Base-by-base conservation (phyloP, 2,888 invertebrate species). In the Sphecodes monilicornis region DNA sequence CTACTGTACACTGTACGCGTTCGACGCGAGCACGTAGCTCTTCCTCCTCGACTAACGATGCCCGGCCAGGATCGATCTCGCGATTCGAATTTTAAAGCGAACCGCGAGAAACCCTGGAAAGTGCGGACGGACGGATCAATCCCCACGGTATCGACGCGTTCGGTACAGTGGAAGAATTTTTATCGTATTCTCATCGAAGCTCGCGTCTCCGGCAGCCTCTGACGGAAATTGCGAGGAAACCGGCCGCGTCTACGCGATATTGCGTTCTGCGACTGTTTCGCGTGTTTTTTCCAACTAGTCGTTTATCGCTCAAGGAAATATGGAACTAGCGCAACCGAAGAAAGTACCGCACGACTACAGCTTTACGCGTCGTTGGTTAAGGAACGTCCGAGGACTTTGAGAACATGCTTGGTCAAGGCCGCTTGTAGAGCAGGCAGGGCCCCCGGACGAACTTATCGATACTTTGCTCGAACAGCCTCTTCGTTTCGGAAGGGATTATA, bases 11-110 rank as follows among this genome's bases (percentile, higher is more conserved):
- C n/a, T n/a, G n/a, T n/a, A n/a, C 50, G 50, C 22, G 50, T 50
- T 22, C 50, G 50, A 22, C 22, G 22, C 22, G 22, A 50, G 10
- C 60, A 16, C 16, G 29, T 60, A 60, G 16, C 29, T 2, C 60
- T 6, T 6, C 29, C 16, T 16, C 50, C 10, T 16, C 57, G 29
- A 5, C 18, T 29, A 64, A 64, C 64, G 64, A 29, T 32, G 32
- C 64, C 64, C 64, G 18, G 64, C 2, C 57, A 32, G 64, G 64
- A 64, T 64, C 64, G 64, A 64, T 64, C 22, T 64, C 29, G 32
- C 64, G 64, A 32, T 32, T 32, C 64, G 32, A 32, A 32, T 32
- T 18, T 32, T 18, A 32, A 32, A 32, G 22, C 64, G 32, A 22
- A 22, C 32, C 32, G 29, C 64, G 64, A 10, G 64, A 6, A 32